Evolutionary conservation across 2,888 invertebrate genomes (phyloP), one percentile per base, ranked within the genome.

Genomic region (Microplitis deprimator): DNA sequence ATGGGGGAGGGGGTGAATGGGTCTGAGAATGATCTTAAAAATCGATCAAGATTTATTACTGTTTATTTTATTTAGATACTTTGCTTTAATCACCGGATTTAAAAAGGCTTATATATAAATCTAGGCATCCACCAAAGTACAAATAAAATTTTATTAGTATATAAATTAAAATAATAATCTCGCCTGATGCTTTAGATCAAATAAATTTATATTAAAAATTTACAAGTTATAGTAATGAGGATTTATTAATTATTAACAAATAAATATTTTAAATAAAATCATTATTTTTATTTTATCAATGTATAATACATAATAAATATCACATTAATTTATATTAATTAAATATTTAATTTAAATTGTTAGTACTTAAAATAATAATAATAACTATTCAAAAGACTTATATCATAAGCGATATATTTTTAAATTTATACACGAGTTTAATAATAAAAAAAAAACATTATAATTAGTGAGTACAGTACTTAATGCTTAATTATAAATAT

Each of bases 101-200:
- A 68, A 10, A 20, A 70, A 60, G n/a, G 2, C 8, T 29, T 50
- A 70, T 29, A 60, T 60, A 16, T 40, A 17, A 41, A 68, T 68
- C 10, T 68, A 68, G 59, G 64, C 70, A 59, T 70, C 70, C 76
- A 76, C 71, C 71, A 60, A 71, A 76, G 76, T 76, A 76, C 76
- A 76, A 76, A 76, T 70, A 39, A 76, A 50, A 50, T 39, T 70
- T 40, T 41, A 64, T 61, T n/a, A 64, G 10, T 41, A 50, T 29
- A 29, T 29, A 29, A 29, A 29, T 29, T 29, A 29, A 29, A 29
- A 29, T 29, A 29, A 29, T 2, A 29, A 29, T 29, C 29, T 29
- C 29, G 29, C 29, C 29, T 29, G 29, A 29, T 29, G 29, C 29
- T 29, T 29, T 29, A 29, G 29, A 29, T 29, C 29, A 29, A 29